Base-by-base conservation (phyloP, 1,140 invertebrate species). In the Mactra quadrangularis region DNA sequence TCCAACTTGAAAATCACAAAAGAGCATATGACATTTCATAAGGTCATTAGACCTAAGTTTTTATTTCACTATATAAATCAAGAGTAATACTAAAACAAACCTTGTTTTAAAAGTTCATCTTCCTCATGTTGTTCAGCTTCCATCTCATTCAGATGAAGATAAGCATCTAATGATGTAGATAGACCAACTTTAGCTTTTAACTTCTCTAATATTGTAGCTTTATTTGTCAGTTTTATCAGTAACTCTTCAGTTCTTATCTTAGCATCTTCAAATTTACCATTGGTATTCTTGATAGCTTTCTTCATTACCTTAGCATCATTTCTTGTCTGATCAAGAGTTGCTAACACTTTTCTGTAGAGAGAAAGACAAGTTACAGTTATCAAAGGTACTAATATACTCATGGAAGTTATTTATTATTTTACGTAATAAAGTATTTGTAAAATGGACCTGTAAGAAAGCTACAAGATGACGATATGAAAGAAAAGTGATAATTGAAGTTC, bases 141-240 rank as follows among this genome's bases (percentile, higher is more conserved):
- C 86, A 92, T 83, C 66, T 92, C 91, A 57, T 90, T 92, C 19
- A 93, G 87, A 45, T 93, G 90, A 9, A 93, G 89, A 62, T 92
- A 91, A 7, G 91, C 91, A 84, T 91, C 88, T 60, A 93, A 84
- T 3, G 91, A 90, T 31, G 89, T 90, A 66, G 90, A 89, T 53
- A 90, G 71, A 0, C 90, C 91, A 19, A 92, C 75, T 74, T 90
- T 90, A 4, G 93, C 91, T 77, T 92, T 92, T 74, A 93, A 78
- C 78, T 93, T 93, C 85, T 93, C 92, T 35, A 93, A 75, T 1
- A 83, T 77, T 11, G 92, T 93, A 15, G 90, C 91, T 78, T 92
- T 92, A 11, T 83, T 38, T 17, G 92, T 92, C 25, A 93, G 72
- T 68, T 90, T 84, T n/a, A 85, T 53, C 35, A 93, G 66, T 29